phyloP scores from a whole-genome alignment of 2,797 vertebrate species.

The Heliangelus exortis region DNA sequence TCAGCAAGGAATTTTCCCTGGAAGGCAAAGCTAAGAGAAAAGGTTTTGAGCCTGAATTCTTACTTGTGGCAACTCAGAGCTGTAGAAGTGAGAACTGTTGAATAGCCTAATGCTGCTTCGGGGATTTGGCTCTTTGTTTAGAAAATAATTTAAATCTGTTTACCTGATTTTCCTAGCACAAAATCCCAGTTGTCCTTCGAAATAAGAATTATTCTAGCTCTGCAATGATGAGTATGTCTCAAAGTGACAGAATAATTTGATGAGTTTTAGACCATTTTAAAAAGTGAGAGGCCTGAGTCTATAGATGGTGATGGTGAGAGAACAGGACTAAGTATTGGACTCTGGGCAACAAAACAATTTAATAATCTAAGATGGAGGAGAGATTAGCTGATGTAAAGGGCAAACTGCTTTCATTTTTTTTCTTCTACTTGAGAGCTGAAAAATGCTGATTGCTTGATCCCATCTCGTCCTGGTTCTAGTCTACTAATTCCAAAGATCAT shows the following conservation, averaged over 20 bases:
- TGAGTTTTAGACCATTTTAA: background rate
- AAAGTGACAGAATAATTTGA: background rate
- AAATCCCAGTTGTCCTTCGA: background rate
- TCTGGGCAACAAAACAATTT: background rate
- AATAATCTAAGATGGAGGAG: background rate
- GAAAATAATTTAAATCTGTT: background rate
- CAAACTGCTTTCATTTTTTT: background rate
- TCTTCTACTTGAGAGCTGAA: background rate
- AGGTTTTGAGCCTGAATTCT: background rate
- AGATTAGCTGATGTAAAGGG: background rate
- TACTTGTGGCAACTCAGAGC: fast-evolving
- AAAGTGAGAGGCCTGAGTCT: background rate
- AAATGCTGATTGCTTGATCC: slow-evolving; percentile 6
- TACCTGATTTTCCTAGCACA: background rate
- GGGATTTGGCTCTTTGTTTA: background rate
- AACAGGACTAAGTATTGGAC: background rate
- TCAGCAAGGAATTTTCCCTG: slow-evolving; percentile 3
- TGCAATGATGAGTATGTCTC: background rate
- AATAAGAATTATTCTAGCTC: background rate
- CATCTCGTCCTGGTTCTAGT: background rate
- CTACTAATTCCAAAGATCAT: slow-evolving; percentile 36
- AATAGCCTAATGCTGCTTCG: background rate
- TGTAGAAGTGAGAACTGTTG: background rate
- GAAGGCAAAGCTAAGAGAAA: background rate
- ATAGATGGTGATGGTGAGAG: background rate